Conservation (phyloP, 2,113 vertebrate species). For the Synodontis membranacea region DNA sequence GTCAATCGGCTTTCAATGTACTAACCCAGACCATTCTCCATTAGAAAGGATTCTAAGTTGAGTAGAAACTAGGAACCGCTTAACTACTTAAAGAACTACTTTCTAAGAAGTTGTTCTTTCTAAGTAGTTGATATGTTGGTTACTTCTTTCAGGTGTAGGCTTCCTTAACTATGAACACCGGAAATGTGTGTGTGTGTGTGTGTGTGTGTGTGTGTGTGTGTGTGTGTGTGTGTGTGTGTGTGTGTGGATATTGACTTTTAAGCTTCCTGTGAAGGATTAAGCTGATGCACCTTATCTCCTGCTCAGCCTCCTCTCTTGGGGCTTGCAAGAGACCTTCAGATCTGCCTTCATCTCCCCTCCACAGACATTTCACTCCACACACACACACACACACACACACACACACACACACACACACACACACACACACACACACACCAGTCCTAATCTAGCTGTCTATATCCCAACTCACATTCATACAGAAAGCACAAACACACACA, state of each 20-base stretch:
- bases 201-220: conserved; percentile 35
- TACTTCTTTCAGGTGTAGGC: conserved; percentile 12
- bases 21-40: no score
- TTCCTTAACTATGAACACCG: neutral
- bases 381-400: conserved; percentile 33
- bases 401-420: conserved; percentile 41
- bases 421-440: conserved; percentile 38
- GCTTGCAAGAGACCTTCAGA: conserved; percentile 61
- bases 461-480: conserved; percentile 29
- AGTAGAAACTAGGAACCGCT: neutral
- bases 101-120: neutral
- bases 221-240: conserved; percentile 48
- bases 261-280: conserved; percentile 67
- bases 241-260: conserved; percentile 67
- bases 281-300: conserved; percentile 68
- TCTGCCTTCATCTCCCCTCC: conserved; percentile 69
- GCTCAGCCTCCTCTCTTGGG: conserved; percentile 62
- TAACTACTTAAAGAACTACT: neutral
- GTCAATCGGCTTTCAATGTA: neutral
- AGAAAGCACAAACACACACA: conserved; percentile 28
- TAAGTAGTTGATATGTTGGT: neutral
- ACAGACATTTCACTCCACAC: conserved; percentile 66
- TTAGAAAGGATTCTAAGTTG: neutral
- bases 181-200: conserved; percentile 8
- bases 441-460: conserved; percentile 37